Evolutionary conservation across 2,888 invertebrate genomes (phyloP), one percentile per base, ranked within the genome.

Genomic region (Boloria selene): DNA sequence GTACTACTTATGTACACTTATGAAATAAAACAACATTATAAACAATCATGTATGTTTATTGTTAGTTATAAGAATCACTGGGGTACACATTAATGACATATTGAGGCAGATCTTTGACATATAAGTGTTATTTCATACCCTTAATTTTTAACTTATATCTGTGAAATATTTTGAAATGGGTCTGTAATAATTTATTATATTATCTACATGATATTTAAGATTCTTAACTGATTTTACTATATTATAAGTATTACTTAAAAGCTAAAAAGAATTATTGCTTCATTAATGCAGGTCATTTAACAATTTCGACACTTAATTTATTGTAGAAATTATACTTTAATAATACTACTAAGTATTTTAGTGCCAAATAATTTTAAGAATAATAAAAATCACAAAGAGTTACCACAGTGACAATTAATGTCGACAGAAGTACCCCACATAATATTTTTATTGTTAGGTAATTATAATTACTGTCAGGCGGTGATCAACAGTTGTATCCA

Each of bases 381-480:
- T 70, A 77, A 78, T 75, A 73, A 74, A 77, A 81, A 91, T 92
- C 91, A 91, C 91, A 91, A 92, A 90, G 91, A 90, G 90, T 88
- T 83, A 84, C 86, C 78, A 81, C 85, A 86, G 90, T 91, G 90
- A 89, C 90, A 86, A 81, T 76, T 75, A 70, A 80, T 86, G 90
- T 73, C 90, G 84, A 91, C 88, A 75, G 85, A 85, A 88, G 85
- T 86, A 91, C 91, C 82, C 91, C 91, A 91, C 90, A 77, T 22
- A 65, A 64, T 31, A 67, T 53, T 53, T 54, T 49, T 38, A 13
- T 31, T 54, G 14, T 49, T 59, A 7, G 13, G 51, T 54, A 18
- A 45, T 55, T 55, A 44, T 55, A 38, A 61, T 16, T 54, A 42
- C 53, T 16, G 13, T 45, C 44, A 49, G 53, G 18, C 13, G 31